Evolutionary conservation across 2,888 invertebrate species (phyloP), one percentile per base, ranked within the genome.

Genomic region (Hirtodrosophila alboralis): DNA sequence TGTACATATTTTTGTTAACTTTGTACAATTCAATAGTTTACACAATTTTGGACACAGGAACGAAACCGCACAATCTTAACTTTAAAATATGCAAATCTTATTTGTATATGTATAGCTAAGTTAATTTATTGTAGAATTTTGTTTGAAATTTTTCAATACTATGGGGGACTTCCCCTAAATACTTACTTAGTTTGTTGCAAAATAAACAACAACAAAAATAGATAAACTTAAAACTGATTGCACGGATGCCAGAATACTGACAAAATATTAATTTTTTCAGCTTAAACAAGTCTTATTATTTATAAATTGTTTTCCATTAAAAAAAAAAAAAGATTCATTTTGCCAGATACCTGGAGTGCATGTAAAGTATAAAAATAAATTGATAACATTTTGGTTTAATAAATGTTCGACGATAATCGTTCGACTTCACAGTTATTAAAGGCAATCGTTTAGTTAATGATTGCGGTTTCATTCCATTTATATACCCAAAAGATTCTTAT

Each of bases 391-490:
- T 28, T 16, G 34, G 16, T 18, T 33, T 27, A 28, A 21, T n/a
- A 28, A 28, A 40, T 21, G 41, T 16, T 47, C 41, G 14, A 37
- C 30, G 40, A 16, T 13, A 14, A 10, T 38, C 49, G 23, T 37
- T 33, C 33, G 33, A 30, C 12, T 54, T 64, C 58, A 57, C 64
- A 64, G 58, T 47, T 64, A 45, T 62, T 10, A 28, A 60, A 56
- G 63, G 63, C 63, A 56, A 44, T 54, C 54, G 8, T 28, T 62
- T 38, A n/a, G 37, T 28, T 21, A 9, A 37, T 27, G 34, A 28
- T 26, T 67, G 49, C 59, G 41, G 45, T 53, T 68, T 59, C 70
- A 53, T 64, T 45, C 59, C 70, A 31, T 3, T 14, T 9, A 13
- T n/a, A 7, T 23, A 23, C 16, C n/a, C 18, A 28, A 56, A 31